These are phyloP conservation scores for Micrastur ruficollis DNA, from an alignment of 2,797 vertebrate species.

Conservation along the genomic window DNA sequence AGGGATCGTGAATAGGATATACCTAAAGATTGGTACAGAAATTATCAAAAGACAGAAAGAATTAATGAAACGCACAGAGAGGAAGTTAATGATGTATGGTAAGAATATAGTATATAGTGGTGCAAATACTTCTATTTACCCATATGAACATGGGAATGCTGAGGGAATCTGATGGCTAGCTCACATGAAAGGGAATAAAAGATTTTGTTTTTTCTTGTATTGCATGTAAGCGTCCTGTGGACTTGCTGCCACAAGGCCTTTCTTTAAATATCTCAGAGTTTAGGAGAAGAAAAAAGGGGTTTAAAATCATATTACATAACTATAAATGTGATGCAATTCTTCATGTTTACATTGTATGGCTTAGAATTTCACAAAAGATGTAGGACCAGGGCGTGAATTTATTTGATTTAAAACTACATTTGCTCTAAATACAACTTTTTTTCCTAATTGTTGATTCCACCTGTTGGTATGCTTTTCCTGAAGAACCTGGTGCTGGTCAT, in stretches of 20 bases:
- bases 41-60: background rate
- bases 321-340: background rate
- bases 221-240: background rate
- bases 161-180: background rate
- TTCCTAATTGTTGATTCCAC: background rate
- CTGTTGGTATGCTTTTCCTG: background rate
- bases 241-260: background rate
- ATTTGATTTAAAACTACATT: background rate
- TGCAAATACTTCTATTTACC: background rate
- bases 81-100: background rate
- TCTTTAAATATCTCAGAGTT: background rate
- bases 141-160: background rate
- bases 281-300: fast-evolving
- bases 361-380: background rate
- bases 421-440: background rate
- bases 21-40: background rate
- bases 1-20: background rate
- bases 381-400: background rate
- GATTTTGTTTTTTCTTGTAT: background rate
- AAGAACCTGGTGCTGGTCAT: background rate
- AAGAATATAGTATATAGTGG: background rate
- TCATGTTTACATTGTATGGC: background rate
- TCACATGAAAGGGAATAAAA: background rate
- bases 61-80: background rate
- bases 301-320: background rate